phyloP scores from a whole-genome alignment of 35 echinoderm and acorn worm genomes.

The Apostichopus californicus region DNA sequence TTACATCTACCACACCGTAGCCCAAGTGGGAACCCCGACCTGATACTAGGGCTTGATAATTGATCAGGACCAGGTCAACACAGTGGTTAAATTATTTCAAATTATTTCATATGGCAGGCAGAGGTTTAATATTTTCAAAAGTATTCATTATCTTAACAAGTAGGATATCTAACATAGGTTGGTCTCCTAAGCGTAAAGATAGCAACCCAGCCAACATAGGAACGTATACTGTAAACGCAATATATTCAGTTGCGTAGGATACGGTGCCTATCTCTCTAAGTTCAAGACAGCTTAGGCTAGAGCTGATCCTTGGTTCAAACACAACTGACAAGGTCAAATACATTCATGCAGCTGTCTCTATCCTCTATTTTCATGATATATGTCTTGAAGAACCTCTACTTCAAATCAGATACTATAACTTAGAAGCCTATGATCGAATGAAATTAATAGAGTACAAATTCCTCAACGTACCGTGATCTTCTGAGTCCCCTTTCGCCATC shows the following conservation, averaged over 20 bases:
- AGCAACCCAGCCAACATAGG: no score
- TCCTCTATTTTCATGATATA: not conserved
- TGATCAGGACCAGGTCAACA: no score
- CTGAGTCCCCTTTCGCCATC: constrained; percentile 24
- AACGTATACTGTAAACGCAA: not conserved
- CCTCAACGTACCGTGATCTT: constrained; percentile 41
- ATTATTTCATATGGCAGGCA: no score
- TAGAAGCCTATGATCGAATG: not conserved
- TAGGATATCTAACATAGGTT: no score
- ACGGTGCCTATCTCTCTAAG: not conserved
- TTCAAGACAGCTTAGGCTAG: not conserved
- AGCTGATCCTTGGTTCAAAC: not conserved
- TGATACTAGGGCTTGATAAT: no score
- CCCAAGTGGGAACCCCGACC: no score
- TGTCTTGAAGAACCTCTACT: not conserved
- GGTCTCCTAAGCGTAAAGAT: no score
- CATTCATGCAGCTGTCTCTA: not conserved
- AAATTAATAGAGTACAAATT: not conserved
- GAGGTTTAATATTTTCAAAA: no score
- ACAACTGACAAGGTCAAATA: not conserved
- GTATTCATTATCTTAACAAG: no score
- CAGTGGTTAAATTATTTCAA: no score
- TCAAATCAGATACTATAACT: not conserved
- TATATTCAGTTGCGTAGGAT: not conserved
- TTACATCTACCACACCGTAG: no score